Evolutionary conservation across 2,797 vertebrate genomes (phyloP), one percentile per base, ranked within the genome.

Genomic region (Pteronotus mesoamericanus): DNA sequence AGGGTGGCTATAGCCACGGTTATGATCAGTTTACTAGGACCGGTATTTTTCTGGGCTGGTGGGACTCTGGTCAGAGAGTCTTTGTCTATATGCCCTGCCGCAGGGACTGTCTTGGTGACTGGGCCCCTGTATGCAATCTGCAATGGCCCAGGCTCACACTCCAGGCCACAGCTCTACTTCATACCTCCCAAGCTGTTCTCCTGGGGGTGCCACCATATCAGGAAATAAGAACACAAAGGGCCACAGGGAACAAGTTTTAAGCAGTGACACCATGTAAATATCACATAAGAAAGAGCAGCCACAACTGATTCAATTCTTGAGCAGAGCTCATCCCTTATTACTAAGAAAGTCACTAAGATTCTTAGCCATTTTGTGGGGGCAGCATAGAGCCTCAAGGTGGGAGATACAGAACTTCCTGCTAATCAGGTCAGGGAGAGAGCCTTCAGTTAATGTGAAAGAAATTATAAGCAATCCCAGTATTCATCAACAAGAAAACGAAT

Each of bases 401-500:
- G 15, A 59, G 6, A 42, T 5, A 19, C 24, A 15, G 44, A 92
- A 78, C 42, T 69, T 88, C 39, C 42, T 79, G 51, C 51, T 68
- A 64, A 46, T 68, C 0, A 0, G 57, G 4, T 19, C 55, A 84
- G 24, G 29, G 6, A 84, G n/a, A 66, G 6, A 10, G 74, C 48
- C 69, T 80, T 14, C 34, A 88, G 53, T 78, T n/a, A 59, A 92
- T 72, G 37, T 84, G 53, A 84, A 96, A 94, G 42, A 51, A 84
- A 83, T 71, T 57, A 79, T 57, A 77, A 92, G 39, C 6, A 72
- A 51, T 6, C 5, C 74, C 91, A 48, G 39, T 39, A 29, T 74
- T 64, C 19, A n/a, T 51, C 51, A 69, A 79, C 24, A 88, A 78
- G 64, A 94, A 69, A 92, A 59, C 29, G 3, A 92, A 85, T 53